Evolutionary conservation across 2,797 vertebrate species (phyloP), one percentile per base, ranked within the genome.

Genomic region (Botia kubotai): DNA sequence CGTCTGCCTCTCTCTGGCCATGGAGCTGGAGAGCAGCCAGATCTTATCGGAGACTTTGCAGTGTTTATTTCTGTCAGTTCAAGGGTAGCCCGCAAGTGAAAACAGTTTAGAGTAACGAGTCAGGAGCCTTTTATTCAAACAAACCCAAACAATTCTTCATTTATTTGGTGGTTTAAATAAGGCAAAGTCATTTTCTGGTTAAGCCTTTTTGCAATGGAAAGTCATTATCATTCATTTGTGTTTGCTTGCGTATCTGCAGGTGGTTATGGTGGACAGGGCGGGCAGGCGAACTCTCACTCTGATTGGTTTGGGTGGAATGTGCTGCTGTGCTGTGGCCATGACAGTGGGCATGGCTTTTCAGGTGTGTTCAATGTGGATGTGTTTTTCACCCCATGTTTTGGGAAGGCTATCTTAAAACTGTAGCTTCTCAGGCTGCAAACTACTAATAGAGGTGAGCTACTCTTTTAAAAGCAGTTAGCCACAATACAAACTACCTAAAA

Each of bases 251-350:
- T 53, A 71, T 21, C 84, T 90, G 29, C 71, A 99, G 98, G 94
- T 99, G 16, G 90, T 94, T 1, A 89, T 99, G 39, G 96, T 99
- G 87, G 98, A 99, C 87, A 95, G 89, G 84, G 94, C 96, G 0
- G 98, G 98, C 57, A 93, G 98, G 57, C 88, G 97, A 12, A 95
- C 94, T 0, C 90, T 99, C 77, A 95, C 93, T 84, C 85, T 99
- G 19, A 88, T 89, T 1, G 98, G 98, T 63, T 89, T 98, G 79
- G 88, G 85, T 60, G 98, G 98, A 68, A 99, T 99, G 98, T 94
- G 95, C 79, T 60, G 92, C 76, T 97, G 97, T 1, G 91, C 97
- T 0, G 62, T 97, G 69, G 91, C 92, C 84, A 97, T 99, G 97
- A 97, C 97, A 0, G 84, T 97, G n/a, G 97, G 97, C 82, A 94